Evolutionary conservation across 2,888 invertebrate genomes (phyloP).

Genomic region (Pheosia tremula): DNA sequence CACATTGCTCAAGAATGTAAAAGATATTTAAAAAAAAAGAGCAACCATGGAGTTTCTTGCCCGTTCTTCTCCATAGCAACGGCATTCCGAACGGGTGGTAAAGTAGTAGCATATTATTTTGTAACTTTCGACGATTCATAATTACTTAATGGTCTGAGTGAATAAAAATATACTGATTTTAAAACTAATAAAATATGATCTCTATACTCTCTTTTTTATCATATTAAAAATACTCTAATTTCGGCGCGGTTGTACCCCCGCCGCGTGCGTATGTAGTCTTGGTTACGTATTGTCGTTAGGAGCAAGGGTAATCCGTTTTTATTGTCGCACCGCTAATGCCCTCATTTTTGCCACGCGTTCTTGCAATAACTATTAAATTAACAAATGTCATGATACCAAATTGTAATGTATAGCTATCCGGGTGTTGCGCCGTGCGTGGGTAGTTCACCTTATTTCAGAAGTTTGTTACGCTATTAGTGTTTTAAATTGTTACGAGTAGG

Average conservation of each 20-base stretch:
- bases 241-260: constrained; percentile 7
- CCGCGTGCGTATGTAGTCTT: constrained; percentile 34
- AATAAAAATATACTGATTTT: no score
- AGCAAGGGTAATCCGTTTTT: constrained; percentile 66
- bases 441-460: not conserved
- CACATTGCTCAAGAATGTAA: no score
- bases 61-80: no score
- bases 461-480: constrained; percentile 1
- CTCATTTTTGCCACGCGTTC: constrained; percentile 51
- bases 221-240: no score
- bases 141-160: no score
- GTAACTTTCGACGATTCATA: no score
- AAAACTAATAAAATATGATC: no score
- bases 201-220: no score
- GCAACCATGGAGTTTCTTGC: no score
- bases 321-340: constrained; percentile 65
- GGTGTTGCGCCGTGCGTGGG: not conserved
- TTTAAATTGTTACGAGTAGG: constrained; percentile 4
- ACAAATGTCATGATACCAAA: constrained; percentile 8
- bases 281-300: constrained; percentile 37
- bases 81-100: no score
- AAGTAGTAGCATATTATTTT: no score
- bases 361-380: constrained; percentile 36
- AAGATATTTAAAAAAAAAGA: no score
- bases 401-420: not conserved